These are phyloP conservation scores for Parotia lawesii DNA, from an alignment of 2,113 vertebrate species.

Conservation along the genomic window DNA sequence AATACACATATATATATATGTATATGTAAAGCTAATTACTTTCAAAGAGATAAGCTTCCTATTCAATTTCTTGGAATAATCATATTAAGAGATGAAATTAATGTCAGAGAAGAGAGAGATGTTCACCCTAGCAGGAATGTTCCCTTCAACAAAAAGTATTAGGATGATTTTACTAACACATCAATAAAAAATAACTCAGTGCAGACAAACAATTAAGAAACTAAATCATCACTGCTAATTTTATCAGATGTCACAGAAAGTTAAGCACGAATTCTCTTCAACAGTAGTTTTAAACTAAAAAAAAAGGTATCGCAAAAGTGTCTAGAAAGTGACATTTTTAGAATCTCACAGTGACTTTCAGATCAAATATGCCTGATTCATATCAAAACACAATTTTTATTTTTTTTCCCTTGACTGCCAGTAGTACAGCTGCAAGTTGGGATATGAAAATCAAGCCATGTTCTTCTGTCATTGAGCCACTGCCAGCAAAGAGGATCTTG, in stretches of 20 bases:
- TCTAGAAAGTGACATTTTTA: constrained; percentile 1
- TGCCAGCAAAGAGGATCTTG: not conserved
- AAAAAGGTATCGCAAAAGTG: not conserved
- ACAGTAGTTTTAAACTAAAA: not conserved
- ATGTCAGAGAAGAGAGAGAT: not conserved
- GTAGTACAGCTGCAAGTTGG: not conserved
- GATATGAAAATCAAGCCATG: constrained; percentile 28
- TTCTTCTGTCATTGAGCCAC: not conserved
- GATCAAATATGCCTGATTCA: constrained; percentile 2
- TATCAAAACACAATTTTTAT: not conserved
- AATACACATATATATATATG: no score
- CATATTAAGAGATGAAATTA: not conserved
- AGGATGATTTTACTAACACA: not conserved
- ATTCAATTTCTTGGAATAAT: constrained; percentile 19
- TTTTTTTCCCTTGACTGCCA: not conserved
- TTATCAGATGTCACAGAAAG: not conserved
- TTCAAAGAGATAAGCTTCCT: constrained; percentile 38
- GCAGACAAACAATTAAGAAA: not conserved
- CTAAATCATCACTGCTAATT: accelerated
- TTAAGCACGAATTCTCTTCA: not conserved
- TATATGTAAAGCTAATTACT: not conserved
- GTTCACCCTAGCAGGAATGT: not conserved
- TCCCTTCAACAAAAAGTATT: not conserved
- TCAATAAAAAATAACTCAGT: no score
- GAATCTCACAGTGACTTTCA: not conserved